Base-by-base conservation (phyloP, 1,140 invertebrate genomes). In the Nylanderia fulva region DNA sequence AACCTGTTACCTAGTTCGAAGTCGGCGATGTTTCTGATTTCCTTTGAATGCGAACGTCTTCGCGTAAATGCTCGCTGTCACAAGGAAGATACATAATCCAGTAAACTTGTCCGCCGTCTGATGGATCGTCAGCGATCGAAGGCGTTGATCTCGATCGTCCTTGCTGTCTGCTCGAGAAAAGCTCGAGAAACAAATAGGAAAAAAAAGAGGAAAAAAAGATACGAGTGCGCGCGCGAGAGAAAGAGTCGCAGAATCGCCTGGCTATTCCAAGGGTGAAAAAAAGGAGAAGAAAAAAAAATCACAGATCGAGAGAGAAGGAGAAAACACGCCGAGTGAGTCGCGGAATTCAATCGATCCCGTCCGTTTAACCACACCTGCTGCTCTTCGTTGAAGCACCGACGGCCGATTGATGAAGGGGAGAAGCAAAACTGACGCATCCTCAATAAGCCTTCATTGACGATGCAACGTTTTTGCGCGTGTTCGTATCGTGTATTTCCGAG, bases 391-490 rank as follows among this genome's bases (percentile, higher is more conserved):
- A 88, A 88, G 54, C 74, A 85, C 45, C 72, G 36, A 68, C 71
- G 48, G 71, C 58, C 71, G 80, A 89, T 89, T 86, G 88, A 75
- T 75, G 64, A 63, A 56, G 66, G 48, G 29, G 27, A 39, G 52
- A 33, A 42, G 83, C 63, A 89, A 86, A 83, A 89, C 80, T 80
- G 77, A 77, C 79, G 87, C 84, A 89, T 89, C 76, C 68, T 74
- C 84, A 77, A 86, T 88, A 77, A 88, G 68, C 68, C 42, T 87
- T 86, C 87, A 89, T 89, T 86, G 87, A 83, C 76, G 76, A 89
- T 89, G 87, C 87, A 83, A 88, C 79, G 85, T 89, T 89, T 89
- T 89, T 89, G 85, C 85, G 80, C 85, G 77, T 58, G 60, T 84
- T 79, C 88, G 85, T 87, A 90, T 56, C 76, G 64, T 68, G 85